Percentiles rank a stretch among this genome's conserved stretches.
Conservation (phyloP, 2,797 vertebrate genomes). For the Melopsittacus undulatus region DNA sequence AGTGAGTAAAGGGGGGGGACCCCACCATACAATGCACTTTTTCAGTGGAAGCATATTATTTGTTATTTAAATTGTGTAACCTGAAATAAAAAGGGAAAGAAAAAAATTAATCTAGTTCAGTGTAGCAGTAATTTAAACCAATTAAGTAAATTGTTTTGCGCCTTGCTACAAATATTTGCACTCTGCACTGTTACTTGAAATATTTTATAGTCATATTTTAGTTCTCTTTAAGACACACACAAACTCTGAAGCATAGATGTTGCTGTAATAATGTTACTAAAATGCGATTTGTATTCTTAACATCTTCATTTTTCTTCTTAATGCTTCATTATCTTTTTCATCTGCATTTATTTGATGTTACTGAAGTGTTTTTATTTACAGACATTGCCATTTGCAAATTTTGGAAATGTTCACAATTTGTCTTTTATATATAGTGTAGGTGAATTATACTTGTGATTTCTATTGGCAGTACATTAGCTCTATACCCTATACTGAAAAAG, state of each 20-base stretch:
- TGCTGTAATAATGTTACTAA: neutral
- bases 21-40: neutral
- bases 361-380: neutral
- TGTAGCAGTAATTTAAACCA: neutral
- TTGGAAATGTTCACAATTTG: neutral
- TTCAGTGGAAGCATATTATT: neutral
- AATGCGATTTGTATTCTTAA: neutral
- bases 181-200: neutral
- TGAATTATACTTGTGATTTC: neutral
- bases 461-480: neutral
- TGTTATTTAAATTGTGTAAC: neutral
- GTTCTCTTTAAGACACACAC: neutral
- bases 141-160: neutral
- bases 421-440: neutral
- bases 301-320: neutral
- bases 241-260: neutral
- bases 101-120: neutral
- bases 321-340: neutral
- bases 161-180: neutral
- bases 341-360: neutral
- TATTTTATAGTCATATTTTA: neutral
- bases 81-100: neutral
- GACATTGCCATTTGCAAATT: neutral
- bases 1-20: neutral
- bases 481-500: neutral